Conservation (phyloP, 1,140 invertebrate species). For the Hormaphis cornu region DNA sequence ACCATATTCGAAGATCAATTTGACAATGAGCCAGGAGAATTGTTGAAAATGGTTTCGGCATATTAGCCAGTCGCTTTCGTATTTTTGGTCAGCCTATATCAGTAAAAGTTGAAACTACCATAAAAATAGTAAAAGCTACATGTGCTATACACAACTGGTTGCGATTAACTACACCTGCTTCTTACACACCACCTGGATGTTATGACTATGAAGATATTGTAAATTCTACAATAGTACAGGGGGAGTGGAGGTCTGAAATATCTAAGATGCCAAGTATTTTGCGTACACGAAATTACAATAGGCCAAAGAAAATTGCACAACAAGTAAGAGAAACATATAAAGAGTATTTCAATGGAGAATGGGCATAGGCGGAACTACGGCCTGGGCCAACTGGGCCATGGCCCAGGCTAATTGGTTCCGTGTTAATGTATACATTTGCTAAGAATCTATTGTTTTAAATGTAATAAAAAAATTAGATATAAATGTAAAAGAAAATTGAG, state of each 20-base stretch:
- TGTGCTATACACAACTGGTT: slow-evolving; percentile 15
- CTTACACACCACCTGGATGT: neutral
- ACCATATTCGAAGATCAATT: slow-evolving; percentile 38
- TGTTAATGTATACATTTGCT: neutral
- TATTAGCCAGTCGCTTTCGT: slow-evolving; percentile 43
- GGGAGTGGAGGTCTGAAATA: neutral
- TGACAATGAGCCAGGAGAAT: slow-evolving; percentile 38
- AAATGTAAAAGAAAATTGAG: no score
- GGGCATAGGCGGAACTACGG: neutral
- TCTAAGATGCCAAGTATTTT: neutral
- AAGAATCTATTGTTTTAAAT: no score
- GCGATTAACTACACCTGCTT: neutral
- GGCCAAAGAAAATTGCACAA: neutral
- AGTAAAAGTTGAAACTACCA: neutral
- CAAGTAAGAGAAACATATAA: neutral
- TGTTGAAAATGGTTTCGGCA: slow-evolving; percentile 45
- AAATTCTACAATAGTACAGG: slow-evolving; percentile 13
- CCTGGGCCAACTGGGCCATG: neutral
- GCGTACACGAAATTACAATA: neutral
- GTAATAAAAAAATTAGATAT: no score
- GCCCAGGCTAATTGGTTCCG: neutral
- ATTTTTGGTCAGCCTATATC: slow-evolving; percentile 41
- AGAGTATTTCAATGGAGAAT: neutral
- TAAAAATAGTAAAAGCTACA: neutral
- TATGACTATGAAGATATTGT: neutral